A percentile compares a stretch with the other conserved stretches of the same genome.
Evolutionary conservation across 1,140 invertebrate species (phyloP).

Genomic region (Aporrectodea caliginosa): DNA sequence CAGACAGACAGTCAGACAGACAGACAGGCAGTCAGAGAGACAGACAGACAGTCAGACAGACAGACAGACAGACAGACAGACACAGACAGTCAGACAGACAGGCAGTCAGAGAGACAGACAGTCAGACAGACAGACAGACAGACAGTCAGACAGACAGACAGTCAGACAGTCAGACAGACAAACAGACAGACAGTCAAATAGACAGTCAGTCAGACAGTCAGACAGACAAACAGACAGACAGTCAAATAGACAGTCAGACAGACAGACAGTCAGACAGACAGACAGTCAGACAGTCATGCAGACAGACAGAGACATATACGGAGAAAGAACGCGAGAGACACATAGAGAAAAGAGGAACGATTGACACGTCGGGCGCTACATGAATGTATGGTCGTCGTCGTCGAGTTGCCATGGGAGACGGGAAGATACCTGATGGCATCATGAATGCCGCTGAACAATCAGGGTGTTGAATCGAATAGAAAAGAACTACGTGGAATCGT

Average conservation of each 20-base stretch:
- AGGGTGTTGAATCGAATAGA: too few species aligned
- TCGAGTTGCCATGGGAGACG: too few species aligned
- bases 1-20: neutral
- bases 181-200: neutral
- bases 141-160: slow-evolving; percentile 32
- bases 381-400: too few species aligned
- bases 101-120: slow-evolving; percentile 29
- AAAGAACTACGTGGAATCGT: too few species aligned
- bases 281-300: neutral
- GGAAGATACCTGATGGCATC: too few species aligned
- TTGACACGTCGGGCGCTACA: too few species aligned
- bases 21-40: neutral
- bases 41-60: neutral
- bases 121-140: slow-evolving; percentile 32
- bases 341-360: neutral
- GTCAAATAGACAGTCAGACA: neutral
- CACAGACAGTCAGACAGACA: too few species aligned
- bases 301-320: neutral
- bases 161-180: slow-evolving; percentile 30
- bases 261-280: neutral
- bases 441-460: too few species aligned
- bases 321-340: neutral
- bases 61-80: neutral
- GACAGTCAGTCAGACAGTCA: neutral
- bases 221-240: neutral